Conservation (phyloP, 1,140 invertebrate species). For the Drosophila tristis region DNA sequence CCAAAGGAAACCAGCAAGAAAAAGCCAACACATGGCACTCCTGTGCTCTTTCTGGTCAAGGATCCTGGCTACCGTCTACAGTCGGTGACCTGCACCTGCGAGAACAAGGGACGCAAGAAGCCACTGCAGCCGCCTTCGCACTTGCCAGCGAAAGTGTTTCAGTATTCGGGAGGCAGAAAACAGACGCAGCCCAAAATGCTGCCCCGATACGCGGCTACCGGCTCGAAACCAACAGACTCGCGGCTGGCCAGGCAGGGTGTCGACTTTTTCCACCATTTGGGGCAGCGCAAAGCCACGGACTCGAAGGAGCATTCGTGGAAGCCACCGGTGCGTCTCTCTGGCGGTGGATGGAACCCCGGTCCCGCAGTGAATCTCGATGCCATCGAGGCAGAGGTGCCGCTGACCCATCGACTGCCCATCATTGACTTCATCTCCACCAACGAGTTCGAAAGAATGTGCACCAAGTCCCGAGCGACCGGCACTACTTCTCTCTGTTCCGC, state of each 20-base stretch:
- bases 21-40: neutral
- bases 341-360: neutral
- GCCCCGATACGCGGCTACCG: neutral
- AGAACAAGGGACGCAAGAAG: no score
- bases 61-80: neutral
- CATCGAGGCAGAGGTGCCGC: conserved; percentile 41
- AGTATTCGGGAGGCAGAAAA: no score
- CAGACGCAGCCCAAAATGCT: neutral
- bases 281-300: neutral
- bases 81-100: neutral
- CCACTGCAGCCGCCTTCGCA: neutral
- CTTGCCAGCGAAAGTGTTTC: no score
- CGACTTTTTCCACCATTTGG: conserved; percentile 42
- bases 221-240: neutral
- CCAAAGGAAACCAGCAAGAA: conserved; percentile 4
- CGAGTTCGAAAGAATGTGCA: conserved; percentile 54
- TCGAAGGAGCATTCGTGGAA: no score
- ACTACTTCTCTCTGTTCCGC: neutral
- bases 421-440: conserved; percentile 67
- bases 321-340: neutral
- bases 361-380: neutral
- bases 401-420: conserved; percentile 58
- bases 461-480: neutral
- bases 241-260: conserved; percentile 13
- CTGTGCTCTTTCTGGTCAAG: conserved; percentile 30